Percentiles rank a stretch among this genome's conserved stretches.
phyloP scores from a whole-genome alignment of 1,140 invertebrate species.

The Mya arenaria region DNA sequence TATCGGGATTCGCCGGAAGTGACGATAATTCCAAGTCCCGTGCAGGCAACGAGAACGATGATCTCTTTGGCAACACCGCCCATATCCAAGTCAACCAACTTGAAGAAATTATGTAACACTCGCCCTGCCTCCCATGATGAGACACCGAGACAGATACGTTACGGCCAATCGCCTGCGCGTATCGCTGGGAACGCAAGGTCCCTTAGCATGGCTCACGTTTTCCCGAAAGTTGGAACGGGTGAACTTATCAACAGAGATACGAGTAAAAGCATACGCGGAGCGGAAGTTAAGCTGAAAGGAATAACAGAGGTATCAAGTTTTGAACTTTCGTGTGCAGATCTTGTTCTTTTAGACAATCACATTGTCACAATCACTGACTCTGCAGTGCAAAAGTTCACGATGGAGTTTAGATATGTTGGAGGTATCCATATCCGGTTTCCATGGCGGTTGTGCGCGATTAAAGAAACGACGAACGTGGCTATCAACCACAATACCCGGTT shows the following conservation, averaged over 20 bases:
- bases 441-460: constrained; percentile 54
- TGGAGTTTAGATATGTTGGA: constrained; percentile 38
- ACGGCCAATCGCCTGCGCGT: constrained; percentile 18
- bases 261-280: constrained; percentile 6
- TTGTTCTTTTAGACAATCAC: constrained; percentile 15
- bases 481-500: constrained; percentile 52
- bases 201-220: constrained; percentile 8
- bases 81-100: constrained; percentile 2
- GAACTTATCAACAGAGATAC: constrained; percentile 38
- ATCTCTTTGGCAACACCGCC: constrained; percentile 40
- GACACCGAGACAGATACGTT: neutral
- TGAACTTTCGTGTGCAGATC: constrained; percentile 51
- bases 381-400: constrained; percentile 34
- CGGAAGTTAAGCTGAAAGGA: neutral
- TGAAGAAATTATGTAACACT: constrained; percentile 28
- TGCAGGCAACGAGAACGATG: constrained; percentile 37
- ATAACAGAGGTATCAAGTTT: constrained; percentile 32
- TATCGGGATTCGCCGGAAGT: constrained; percentile 17
- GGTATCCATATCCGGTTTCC: constrained; percentile 44
- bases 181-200: constrained; percentile 21
- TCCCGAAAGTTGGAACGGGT: constrained; percentile 49
- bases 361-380: constrained; percentile 23
- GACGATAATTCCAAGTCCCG: constrained; percentile 47
- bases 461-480: constrained; percentile 22
- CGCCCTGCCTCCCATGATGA: constrained; percentile 21